A percentile compares a stretch with the other conserved stretches of the same genome.
These are phyloP conservation scores for Aphelenchoides avenae DNA, from an alignment of 1,140 invertebrate species.

Conservation along the genomic window DNA sequence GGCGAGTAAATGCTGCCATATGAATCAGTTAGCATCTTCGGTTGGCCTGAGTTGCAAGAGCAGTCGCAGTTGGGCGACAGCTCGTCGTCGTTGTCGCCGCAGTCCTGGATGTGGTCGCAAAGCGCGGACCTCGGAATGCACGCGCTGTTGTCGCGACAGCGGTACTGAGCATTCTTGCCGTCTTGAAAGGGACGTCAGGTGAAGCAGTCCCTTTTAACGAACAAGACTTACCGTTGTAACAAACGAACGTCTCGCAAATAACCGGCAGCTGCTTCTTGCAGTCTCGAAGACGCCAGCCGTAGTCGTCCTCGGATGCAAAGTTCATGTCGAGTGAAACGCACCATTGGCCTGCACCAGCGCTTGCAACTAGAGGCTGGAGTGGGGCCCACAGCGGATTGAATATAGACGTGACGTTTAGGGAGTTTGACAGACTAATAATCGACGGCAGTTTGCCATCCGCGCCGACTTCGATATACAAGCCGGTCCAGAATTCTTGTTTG, in stretches of 20 bases:
- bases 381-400: constrained; percentile 12
- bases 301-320: background rate
- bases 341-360: constrained; percentile 2
- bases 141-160: constrained; percentile 19
- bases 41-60: background rate
- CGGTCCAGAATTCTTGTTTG: no score
- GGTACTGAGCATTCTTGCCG: background rate
- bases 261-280: constrained; percentile 5
- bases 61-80: constrained; percentile 3
- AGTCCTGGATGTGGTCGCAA: constrained; percentile 21
- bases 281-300: constrained; percentile 13
- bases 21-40: constrained; percentile 8
- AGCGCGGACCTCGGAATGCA: constrained; percentile 8
- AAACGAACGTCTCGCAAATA: constrained; percentile 22
- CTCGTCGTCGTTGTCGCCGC: constrained; percentile 14
- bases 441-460: background rate
- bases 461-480: no score
- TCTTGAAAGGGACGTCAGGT: background rate
- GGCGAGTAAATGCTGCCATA: constrained; percentile 12
- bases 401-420: background rate
- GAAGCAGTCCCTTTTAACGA: background rate
- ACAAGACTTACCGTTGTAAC: constrained; percentile 14
- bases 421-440: background rate
- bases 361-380: constrained; percentile 9
- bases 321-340: constrained; percentile 9